Evolutionary conservation across 2,888 invertebrate species (phyloP).

Genomic region (Diadromus collaris): DNA sequence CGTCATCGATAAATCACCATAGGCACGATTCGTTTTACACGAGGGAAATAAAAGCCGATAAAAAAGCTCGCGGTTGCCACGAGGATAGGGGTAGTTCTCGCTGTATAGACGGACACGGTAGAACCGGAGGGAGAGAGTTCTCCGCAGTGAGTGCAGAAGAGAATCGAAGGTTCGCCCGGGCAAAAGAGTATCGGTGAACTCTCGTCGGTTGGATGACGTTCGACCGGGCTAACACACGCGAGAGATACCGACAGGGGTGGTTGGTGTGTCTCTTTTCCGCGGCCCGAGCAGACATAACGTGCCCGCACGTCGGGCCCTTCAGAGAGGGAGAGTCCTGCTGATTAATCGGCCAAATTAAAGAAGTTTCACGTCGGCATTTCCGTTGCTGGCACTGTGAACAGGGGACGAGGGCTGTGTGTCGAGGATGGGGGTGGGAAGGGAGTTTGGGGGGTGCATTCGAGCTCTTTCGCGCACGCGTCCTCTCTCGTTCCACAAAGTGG

Average conservation of each 20-base stretch:
- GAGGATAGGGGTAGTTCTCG: neutral
- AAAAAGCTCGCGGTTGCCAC: constrained; percentile 58
- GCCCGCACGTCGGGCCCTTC: constrained; percentile 34
- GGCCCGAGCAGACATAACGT: constrained; percentile 15
- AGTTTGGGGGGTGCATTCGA: constrained; percentile 47
- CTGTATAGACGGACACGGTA: neutral
- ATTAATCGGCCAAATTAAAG: constrained; percentile 76
- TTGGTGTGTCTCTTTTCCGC: neutral
- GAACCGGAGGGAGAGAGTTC: neutral
- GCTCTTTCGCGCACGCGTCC: constrained; percentile 58
- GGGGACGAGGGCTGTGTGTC: constrained; percentile 18
- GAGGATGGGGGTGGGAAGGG: neutral
- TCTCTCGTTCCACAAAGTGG: constrained; percentile 72
- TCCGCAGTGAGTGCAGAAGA: neutral
- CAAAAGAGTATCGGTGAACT: constrained; percentile 1
- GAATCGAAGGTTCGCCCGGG: constrained; percentile 24
- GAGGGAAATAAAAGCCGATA: constrained; percentile 59
- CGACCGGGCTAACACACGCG: neutral
- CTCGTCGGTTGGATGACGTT: constrained; percentile 28
- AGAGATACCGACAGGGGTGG: neutral
- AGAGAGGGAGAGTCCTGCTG: constrained; percentile 47
- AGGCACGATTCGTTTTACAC: constrained; percentile 58
- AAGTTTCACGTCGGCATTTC: constrained; percentile 73
- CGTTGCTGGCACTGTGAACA: constrained; percentile 39
- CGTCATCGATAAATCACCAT: constrained; percentile 60